phyloP scores from a whole-genome alignment of 1,140 invertebrate genomes.

The Caenorhabditis tropicalis region DNA sequence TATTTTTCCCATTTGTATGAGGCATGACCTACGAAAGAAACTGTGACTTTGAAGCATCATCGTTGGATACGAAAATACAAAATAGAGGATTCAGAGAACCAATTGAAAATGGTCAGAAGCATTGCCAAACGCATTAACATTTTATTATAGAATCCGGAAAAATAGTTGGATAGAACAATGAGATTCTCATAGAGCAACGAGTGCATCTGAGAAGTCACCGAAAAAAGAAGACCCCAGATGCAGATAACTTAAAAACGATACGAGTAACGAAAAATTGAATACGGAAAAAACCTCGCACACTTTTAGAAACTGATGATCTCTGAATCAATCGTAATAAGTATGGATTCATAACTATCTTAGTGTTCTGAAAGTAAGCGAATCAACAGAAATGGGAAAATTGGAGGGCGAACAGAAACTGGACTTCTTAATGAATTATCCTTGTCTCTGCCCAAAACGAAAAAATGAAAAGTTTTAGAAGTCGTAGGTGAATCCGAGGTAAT shows the following conservation, averaged over 20 bases:
- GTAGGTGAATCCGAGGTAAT: slow-evolving; percentile 95
- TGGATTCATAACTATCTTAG: neutral
- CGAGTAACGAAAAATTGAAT: neutral
- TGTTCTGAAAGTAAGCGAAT: neutral
- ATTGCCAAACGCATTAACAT: too few relatives aligned
- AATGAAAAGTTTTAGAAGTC: slow-evolving; percentile 78
- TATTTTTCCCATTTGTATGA: slow-evolving; percentile 7
- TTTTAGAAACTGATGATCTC: neutral
- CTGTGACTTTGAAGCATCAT: too few relatives aligned
- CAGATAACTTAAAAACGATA: neutral
- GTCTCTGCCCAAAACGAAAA: neutral
- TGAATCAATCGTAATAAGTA: neutral
- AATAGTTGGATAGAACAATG: neutral
- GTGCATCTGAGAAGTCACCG: neutral
- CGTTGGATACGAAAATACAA: too few relatives aligned
- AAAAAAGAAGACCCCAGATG: neutral
- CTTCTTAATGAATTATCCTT: neutral
- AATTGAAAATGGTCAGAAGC: too few relatives aligned
- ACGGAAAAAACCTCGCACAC: neutral
- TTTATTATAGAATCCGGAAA: neutral
- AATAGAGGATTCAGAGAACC: too few relatives aligned
- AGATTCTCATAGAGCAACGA: neutral
- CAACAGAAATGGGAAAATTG: neutral
- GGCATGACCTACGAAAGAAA: neutral
- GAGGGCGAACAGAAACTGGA: neutral